Conservation (phyloP, 2,888 invertebrate genomes). For the Entomobrya multifasciata region DNA sequence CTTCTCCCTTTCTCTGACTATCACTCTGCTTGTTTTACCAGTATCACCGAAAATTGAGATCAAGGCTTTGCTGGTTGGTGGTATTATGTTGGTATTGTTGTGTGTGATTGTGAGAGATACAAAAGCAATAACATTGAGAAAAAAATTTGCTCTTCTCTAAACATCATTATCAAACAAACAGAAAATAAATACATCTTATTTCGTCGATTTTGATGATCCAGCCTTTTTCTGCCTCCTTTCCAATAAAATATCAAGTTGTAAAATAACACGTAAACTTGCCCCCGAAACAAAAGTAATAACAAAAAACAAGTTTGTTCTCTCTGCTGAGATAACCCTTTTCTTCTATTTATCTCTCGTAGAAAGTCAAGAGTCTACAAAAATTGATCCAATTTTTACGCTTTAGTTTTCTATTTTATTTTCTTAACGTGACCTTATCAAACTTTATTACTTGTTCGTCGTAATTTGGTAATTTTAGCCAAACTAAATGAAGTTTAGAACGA, state of each 20-base stretch:
- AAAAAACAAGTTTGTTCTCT: conserved; percentile 13
- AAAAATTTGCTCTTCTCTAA: conserved; percentile 58
- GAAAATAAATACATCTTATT: too few species aligned
- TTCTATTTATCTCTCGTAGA: neutral
- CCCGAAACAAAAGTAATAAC: conserved; percentile 41
- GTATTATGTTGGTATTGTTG: too few species aligned
- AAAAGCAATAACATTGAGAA: conserved; percentile 49
- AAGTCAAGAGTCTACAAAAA: too few species aligned
- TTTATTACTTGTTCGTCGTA: too few species aligned
- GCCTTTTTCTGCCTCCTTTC: too few species aligned
- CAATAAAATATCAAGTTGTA: conserved; percentile 49
- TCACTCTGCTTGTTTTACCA: neutral
- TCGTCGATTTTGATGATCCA: conserved; percentile 50
- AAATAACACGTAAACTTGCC: conserved; percentile 53
- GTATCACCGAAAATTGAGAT: conserved; percentile 12
- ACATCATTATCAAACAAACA: conserved; percentile 15
- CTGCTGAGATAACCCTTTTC: conserved; percentile 39
- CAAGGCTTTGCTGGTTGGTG: too few species aligned
- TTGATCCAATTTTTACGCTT: conserved; percentile 47
- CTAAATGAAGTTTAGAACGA: neutral
- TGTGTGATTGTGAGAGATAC: neutral
- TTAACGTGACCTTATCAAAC: conserved; percentile 69
- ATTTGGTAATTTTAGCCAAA: conserved; percentile 61
- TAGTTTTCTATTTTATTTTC: conserved; percentile 36
- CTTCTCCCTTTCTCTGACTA: neutral